These are phyloP conservation scores for Cyclophora albipunctata DNA, from an alignment of 2,888 invertebrate genomes.

Conservation along the genomic window DNA sequence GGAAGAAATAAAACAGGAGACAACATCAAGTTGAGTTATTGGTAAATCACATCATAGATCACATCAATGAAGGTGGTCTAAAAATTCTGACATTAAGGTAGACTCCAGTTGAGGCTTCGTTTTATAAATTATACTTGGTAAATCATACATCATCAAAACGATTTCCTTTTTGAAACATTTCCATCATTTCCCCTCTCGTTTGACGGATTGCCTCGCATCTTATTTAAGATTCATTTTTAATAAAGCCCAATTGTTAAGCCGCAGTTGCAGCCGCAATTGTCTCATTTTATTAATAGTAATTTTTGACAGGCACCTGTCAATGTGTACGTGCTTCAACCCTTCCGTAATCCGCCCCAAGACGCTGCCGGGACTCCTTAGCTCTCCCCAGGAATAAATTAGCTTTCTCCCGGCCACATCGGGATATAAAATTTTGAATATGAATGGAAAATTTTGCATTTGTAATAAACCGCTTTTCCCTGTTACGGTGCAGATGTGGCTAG, in stretches of 20 bases:
- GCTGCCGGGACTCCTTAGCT: conserved; percentile 62
- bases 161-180: too few relatives aligned
- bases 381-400: conserved; percentile 84
- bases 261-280: conserved; percentile 48
- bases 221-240: too few relatives aligned
- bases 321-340: conserved; percentile 69
- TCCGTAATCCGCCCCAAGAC: conserved; percentile 71
- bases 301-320: conserved; percentile 76
- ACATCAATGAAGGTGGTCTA: too few relatives aligned
- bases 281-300: conserved; percentile 73
- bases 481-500: conserved; percentile 63
- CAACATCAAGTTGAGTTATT: too few relatives aligned
- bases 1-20: too few relatives aligned
- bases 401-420: conserved; percentile 79
- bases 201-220: too few relatives aligned
- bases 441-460: conserved; percentile 90
- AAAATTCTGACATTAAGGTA: too few relatives aligned
- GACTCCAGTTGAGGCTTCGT: too few relatives aligned
- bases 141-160: too few relatives aligned
- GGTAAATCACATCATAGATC: too few relatives aligned
- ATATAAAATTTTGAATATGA: conserved; percentile 94
- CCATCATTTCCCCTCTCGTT: too few relatives aligned
- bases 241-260: conserved; percentile 14
- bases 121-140: too few relatives aligned
- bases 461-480: conserved; percentile 81